Conservation (phyloP, 2,888 invertebrate genomes). For the Shargacucullia verbasci region DNA sequence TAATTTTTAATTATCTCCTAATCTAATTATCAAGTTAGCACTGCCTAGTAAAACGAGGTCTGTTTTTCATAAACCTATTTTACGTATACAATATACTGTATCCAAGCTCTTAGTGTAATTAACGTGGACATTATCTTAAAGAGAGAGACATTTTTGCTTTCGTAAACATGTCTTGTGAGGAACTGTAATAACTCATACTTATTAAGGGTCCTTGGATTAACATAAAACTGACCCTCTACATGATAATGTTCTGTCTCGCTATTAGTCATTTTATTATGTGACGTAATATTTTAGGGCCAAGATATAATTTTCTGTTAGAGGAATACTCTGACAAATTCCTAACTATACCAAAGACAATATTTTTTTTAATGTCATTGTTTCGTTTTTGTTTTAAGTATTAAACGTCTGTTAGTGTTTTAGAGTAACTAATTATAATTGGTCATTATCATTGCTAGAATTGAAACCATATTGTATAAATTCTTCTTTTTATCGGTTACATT, state of each 20-base stretch:
- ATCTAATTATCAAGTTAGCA: slow-evolving; percentile 42
- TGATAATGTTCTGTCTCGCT: slow-evolving; percentile 28
- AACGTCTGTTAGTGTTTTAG: too few species aligned
- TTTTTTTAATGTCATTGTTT: too few species aligned
- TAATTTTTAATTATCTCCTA: slow-evolving; percentile 43
- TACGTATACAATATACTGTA: slow-evolving; percentile 39
- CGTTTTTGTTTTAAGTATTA: too few species aligned
- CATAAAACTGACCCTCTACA: slow-evolving; percentile 25
- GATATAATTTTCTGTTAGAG: not conserved
- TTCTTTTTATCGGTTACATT: too few species aligned
- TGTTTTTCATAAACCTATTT: slow-evolving; percentile 40
- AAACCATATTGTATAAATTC: too few species aligned
- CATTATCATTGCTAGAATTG: too few species aligned
- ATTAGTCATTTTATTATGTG: slow-evolving; percentile 15
- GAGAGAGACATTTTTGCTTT: slow-evolving; percentile 57
- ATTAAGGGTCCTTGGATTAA: slow-evolving; percentile 44
- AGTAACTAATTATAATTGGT: too few species aligned
- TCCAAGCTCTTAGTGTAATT: slow-evolving; percentile 60
- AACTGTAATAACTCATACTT: slow-evolving; percentile 57
- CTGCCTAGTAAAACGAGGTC: slow-evolving; percentile 31
- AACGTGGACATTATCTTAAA: slow-evolving; percentile 64
- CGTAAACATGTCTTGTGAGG: slow-evolving; percentile 57
- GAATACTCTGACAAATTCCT: not conserved
- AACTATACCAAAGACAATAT: too few species aligned
- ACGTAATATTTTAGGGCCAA: slow-evolving; percentile 1